phyloP scores from a whole-genome alignment of 1,140 invertebrate genomes.

The Achatina immaculata region DNA sequence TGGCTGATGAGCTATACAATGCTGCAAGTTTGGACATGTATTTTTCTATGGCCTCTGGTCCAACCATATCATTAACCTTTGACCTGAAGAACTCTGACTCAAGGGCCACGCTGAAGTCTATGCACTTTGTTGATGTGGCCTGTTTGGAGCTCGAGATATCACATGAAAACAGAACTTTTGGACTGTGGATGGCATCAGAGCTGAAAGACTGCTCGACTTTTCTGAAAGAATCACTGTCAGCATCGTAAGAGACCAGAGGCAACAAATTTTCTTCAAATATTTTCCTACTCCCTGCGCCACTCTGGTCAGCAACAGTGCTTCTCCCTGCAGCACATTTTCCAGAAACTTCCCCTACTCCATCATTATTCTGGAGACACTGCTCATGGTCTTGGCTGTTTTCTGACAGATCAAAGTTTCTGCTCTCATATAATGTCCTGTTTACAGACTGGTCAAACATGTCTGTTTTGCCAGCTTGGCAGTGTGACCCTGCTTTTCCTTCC shows the following conservation, averaged over 20 bases:
- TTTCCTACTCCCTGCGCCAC: too few species aligned
- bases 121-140: conserved; percentile 49
- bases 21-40: conserved; percentile 12
- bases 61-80: conserved; percentile 46
- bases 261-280: conserved; percentile 42
- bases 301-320: too few species aligned
- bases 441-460: too few species aligned
- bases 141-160: conserved; percentile 27
- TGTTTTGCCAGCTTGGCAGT: too few species aligned
- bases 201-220: neutral
- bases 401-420: too few species aligned
- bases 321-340: too few species aligned
- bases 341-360: too few species aligned
- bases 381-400: too few species aligned
- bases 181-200: conserved; percentile 54
- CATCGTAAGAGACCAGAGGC: conserved; percentile 35
- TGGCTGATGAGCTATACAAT: neutral
- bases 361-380: too few species aligned
- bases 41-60: conserved; percentile 34
- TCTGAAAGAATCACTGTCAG: neutral
- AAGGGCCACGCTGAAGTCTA: conserved; percentile 43
- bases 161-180: conserved; percentile 57
- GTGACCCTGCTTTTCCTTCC: too few species aligned
- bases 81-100: conserved; percentile 36
- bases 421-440: too few species aligned